A percentile compares a stretch with the other conserved stretches of the same genome.
Evolutionary conservation across 2,797 vertebrate species (phyloP).

Genomic region (Notolepis coatsorum): DNA sequence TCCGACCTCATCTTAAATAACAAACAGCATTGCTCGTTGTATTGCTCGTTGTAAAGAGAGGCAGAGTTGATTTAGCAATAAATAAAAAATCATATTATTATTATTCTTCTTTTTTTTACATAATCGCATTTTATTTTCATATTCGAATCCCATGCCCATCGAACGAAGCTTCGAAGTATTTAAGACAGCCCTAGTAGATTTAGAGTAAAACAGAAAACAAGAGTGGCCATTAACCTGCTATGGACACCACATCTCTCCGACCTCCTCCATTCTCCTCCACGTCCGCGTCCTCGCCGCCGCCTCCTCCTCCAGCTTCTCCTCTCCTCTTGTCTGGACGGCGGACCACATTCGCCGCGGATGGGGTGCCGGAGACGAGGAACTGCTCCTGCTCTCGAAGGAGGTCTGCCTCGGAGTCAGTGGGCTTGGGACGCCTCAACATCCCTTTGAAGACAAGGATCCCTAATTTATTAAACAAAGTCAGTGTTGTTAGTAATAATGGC

Average conservation of each 20-base stretch:
- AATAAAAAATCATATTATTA: too few relatives aligned
- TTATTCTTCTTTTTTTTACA: too few relatives aligned
- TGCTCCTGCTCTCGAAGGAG: slow-evolving; percentile 89
- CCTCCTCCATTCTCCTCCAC: neutral
- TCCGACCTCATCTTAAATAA: too few relatives aligned
- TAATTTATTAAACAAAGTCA: neutral
- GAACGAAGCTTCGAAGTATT: too few relatives aligned
- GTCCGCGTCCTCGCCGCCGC: slow-evolving; percentile 41
- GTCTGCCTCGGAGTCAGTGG: slow-evolving; percentile 92
- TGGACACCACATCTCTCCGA: slow-evolving; percentile 87
- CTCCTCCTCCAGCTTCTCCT: slow-evolving; percentile 64
- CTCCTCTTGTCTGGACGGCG: slow-evolving; percentile 90
- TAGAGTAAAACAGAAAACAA: neutral
- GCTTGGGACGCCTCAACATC: slow-evolving; percentile 93
- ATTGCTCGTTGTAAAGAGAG: too few relatives aligned
- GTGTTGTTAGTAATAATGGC: neutral
- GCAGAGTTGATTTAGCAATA: too few relatives aligned
- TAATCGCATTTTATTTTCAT: too few relatives aligned
- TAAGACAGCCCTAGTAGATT: too few relatives aligned
- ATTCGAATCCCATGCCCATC: too few relatives aligned
- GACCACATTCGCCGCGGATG: slow-evolving; percentile 84
- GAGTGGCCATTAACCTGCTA: slow-evolving; percentile 79
- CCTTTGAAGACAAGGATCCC: slow-evolving; percentile 25
- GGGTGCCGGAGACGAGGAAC: slow-evolving; percentile 86
- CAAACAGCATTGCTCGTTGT: too few relatives aligned